These are phyloP conservation scores for Enteromius anoplus DNA, from an alignment of 2,797 vertebrate species.

Conservation along the genomic window DNA sequence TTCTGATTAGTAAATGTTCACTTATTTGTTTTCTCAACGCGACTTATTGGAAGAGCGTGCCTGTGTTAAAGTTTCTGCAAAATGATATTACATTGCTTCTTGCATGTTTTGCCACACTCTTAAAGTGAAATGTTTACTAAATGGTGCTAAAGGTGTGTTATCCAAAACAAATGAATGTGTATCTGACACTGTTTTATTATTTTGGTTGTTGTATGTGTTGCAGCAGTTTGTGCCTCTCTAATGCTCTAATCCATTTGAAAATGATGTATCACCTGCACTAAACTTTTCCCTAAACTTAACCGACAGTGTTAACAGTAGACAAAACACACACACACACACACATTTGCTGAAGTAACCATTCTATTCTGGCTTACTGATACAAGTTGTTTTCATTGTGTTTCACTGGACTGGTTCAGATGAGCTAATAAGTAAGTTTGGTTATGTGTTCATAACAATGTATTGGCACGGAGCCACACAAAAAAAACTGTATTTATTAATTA, in stretches of 20 bases:
- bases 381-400: neutral
- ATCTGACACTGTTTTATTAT: neutral
- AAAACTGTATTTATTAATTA: neutral
- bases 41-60: neutral
- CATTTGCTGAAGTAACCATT: too few species aligned
- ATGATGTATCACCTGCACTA: neutral
- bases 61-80: neutral
- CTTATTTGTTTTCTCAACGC: too few species aligned
- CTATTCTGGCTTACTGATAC: neutral
- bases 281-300: neutral
- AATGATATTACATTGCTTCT: neutral
- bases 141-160: neutral
- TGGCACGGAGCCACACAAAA: neutral
- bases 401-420: neutral
- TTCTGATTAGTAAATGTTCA: neutral
- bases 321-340: too few species aligned
- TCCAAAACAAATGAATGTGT: neutral
- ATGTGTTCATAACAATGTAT: neutral
- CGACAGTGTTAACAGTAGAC: too few species aligned
- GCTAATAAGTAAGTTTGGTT: neutral
- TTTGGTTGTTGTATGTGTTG: neutral
- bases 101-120: neutral
- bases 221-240: neutral
- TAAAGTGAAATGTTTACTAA: neutral
- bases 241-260: neutral